Conservation (phyloP, 1,140 invertebrate genomes). For the Frieseomelitta varia region DNA sequence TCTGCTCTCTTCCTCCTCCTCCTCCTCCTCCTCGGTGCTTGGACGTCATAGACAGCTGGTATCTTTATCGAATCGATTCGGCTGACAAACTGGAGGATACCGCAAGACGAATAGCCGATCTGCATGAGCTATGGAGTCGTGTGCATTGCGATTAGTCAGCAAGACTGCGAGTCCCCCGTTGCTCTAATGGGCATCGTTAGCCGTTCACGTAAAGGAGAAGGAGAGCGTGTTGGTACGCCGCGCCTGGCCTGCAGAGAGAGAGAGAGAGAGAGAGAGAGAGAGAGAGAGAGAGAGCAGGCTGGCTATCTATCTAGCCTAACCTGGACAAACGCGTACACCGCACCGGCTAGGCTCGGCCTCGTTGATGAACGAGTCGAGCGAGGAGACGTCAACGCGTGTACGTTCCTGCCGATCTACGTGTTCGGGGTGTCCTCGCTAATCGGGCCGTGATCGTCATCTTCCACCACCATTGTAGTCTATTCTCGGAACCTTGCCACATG, state of each 20-base stretch:
- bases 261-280: background rate
- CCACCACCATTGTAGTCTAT: conserved; percentile 32
- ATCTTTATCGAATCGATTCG: conserved; percentile 80
- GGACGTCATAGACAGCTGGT: conserved; percentile 75
- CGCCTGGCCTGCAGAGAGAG: background rate
- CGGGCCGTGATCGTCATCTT: conserved; percentile 61
- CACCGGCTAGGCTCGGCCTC: background rate
- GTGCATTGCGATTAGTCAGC: conserved; percentile 79
- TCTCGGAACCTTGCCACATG: conserved; percentile 19
- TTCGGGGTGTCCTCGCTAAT: conserved; percentile 62
- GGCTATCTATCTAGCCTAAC: conserved; percentile 21
- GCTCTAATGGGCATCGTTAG: conserved; percentile 81
- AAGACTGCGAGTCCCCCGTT: conserved; percentile 67
- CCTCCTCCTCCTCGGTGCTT: background rate
- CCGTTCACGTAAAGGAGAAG: conserved; percentile 68
- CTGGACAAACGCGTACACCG: conserved; percentile 37
- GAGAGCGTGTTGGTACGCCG: conserved; percentile 63
- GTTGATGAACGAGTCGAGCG: conserved; percentile 39
- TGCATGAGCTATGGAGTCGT: conserved; percentile 78
- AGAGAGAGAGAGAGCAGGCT: background rate
- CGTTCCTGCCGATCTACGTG: conserved; percentile 26
- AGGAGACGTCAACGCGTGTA: conserved; percentile 48
- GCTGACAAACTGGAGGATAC: conserved; percentile 79
- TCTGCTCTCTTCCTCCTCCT: conserved; percentile 6
- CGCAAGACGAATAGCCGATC: conserved; percentile 79